phyloP scores from a whole-genome alignment of 2,113 vertebrate species.

The Hippocampus barbouri region DNA sequence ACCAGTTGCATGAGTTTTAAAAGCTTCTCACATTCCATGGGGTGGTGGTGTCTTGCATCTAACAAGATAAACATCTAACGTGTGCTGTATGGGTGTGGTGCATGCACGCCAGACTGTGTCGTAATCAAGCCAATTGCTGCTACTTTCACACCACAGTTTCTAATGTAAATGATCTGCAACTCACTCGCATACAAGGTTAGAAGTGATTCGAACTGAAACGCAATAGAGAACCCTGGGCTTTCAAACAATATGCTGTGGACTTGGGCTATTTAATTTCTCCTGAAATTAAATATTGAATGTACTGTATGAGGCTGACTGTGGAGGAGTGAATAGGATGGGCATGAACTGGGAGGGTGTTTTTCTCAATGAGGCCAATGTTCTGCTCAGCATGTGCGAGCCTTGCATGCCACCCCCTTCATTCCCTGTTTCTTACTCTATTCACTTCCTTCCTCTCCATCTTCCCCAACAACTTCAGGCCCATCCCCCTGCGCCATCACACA shows the following conservation, averaged over 20 bases:
- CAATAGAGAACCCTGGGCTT: not conserved
- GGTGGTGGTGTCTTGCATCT: constrained; percentile 13
- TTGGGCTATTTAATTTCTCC: not conserved
- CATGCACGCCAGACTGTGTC: constrained; percentile 3
- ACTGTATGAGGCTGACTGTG: constrained; percentile 36
- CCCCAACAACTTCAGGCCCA: constrained; percentile 60
- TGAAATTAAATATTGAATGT: not conserved
- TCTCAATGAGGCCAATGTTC: constrained; percentile 75
- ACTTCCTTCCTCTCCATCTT: constrained; percentile 70
- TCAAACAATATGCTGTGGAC: not conserved
- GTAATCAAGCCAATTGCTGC: constrained; percentile 25
- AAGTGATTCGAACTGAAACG: constrained; percentile 10
- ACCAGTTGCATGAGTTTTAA: not conserved
- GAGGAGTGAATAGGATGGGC: constrained; percentile 35
- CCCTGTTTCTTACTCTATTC: constrained; percentile 68
- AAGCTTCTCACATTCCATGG: not conserved
- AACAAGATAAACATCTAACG: constrained; percentile 17
- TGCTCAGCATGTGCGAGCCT: constrained; percentile 74
- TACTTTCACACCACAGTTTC: constrained; percentile 30
- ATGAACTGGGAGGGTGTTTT: constrained; percentile 65
- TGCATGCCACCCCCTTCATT: constrained; percentile 57
- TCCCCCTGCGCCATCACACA: constrained; percentile 62
- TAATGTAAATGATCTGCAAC: constrained; percentile 55
- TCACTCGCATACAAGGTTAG: constrained; percentile 22
- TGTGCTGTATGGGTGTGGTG: constrained; percentile 16